Evolutionary conservation across 2,888 invertebrate species (phyloP).

Genomic region (Gastrophysa polygoni): DNA sequence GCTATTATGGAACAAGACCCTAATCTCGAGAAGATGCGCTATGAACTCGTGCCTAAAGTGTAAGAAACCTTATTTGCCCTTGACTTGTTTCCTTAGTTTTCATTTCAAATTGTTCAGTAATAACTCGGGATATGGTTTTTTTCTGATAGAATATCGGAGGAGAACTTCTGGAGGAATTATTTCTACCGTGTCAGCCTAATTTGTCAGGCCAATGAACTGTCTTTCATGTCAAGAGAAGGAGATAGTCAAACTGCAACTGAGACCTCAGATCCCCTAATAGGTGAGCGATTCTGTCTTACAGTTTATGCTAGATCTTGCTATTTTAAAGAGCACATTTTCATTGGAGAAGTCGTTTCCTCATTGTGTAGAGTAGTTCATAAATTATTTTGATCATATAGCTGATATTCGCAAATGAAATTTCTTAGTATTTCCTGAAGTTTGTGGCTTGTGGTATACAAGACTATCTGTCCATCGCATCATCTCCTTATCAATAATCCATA

Average conservation of each 20-base stretch:
- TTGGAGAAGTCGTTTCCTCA: no score
- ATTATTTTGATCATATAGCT: no score
- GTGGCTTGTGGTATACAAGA: no score
- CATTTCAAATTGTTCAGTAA: neutral
- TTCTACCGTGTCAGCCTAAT: slow-evolving; percentile 99
- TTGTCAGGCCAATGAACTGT: slow-evolving; percentile 90
- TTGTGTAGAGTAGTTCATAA: neutral
- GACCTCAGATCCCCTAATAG: slow-evolving; percentile 54
- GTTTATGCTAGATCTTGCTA: neutral
- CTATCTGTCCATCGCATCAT: no score
- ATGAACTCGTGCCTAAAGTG: slow-evolving; percentile 99
- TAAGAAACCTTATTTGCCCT: slow-evolving; percentile 66
- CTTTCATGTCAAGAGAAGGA: slow-evolving; percentile 56
- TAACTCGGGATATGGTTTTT: neutral
- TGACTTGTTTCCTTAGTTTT: neutral
- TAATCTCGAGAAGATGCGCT: slow-evolving; percentile 97
- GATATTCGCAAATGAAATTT: no score
- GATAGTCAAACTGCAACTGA: slow-evolving; percentile 52
- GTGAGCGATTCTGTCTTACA: slow-evolving; percentile 39
- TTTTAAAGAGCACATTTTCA: neutral
- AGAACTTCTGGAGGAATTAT: slow-evolving; percentile 99
- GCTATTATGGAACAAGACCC: slow-evolving; percentile 95
- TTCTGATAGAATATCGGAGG: slow-evolving; percentile 84
- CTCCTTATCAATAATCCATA: no score
- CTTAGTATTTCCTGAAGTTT: no score